phyloP scores from a whole-genome alignment of 2,797 vertebrate genomes.

The Tolypeutes matacus region DNA sequence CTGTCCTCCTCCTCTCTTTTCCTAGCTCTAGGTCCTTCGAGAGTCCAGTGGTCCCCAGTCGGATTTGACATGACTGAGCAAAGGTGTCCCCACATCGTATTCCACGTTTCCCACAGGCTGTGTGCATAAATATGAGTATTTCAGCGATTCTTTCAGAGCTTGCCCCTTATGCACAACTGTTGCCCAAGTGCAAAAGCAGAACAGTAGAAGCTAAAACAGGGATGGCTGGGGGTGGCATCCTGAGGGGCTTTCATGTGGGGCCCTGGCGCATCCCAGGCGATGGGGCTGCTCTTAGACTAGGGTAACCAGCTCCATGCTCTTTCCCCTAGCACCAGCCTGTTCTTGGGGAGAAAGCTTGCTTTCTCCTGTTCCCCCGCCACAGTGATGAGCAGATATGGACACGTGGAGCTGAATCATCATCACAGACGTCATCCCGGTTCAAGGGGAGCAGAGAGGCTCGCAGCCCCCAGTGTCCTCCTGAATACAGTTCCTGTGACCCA shows the following conservation, averaged over 20 bases:
- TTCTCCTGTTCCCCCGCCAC: background rate
- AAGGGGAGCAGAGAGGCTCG: background rate
- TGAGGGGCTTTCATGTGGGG: background rate
- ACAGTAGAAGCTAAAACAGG: background rate
- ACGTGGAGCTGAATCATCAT: background rate
- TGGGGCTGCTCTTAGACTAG: rapidly evolving
- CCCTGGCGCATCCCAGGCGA: background rate
- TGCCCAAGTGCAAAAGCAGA: background rate
- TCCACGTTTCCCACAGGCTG: background rate
- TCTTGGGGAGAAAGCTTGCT: background rate
- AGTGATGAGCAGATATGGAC: background rate
- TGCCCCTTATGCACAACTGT: background rate
- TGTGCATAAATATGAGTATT: background rate
- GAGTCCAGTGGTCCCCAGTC: background rate
- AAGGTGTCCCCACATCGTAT: background rate
- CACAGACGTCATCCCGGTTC: slow-evolving; percentile 22
- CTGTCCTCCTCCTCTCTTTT: background rate
- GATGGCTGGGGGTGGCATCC: background rate
- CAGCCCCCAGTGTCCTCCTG: background rate
- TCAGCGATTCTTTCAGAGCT: background rate
- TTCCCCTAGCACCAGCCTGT: background rate
- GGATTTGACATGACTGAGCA: background rate
- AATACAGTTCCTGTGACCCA: slow-evolving; percentile 46
- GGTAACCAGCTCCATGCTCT: background rate
- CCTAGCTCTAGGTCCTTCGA: background rate